Evolutionary conservation across 2,888 invertebrate species (phyloP).

Genomic region (Acrobasis suavella): DNA sequence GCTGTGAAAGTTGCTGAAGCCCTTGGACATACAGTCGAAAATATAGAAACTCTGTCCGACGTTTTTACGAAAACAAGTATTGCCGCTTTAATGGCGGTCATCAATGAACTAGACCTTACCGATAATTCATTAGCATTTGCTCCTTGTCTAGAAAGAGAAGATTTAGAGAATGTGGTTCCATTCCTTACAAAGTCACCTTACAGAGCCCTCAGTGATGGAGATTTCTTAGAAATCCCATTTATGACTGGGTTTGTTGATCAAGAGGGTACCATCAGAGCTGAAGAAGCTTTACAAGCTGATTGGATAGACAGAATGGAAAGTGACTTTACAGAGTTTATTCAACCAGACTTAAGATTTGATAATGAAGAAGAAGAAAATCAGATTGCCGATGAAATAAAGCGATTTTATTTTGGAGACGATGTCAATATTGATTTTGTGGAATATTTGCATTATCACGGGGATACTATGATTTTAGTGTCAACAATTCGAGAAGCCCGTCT

Average conservation of each 20-base stretch:
- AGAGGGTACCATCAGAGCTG: slow-evolving; percentile 66
- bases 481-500: slow-evolving; percentile 58
- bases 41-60: slow-evolving; percentile 52
- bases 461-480: slow-evolving; percentile 68
- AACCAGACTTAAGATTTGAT: slow-evolving; percentile 60
- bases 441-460: slow-evolving; percentile 63
- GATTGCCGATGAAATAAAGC: slow-evolving; percentile 47
- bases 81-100: slow-evolving; percentile 61
- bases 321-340: slow-evolving; percentile 60
- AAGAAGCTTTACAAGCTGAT: slow-evolving; percentile 50
- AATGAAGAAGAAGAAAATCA: slow-evolving; percentile 41
- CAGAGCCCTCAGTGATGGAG: slow-evolving; percentile 48
- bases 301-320: slow-evolving; percentile 65
- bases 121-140: slow-evolving; percentile 69
- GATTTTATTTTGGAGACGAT: slow-evolving; percentile 53
- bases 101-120: slow-evolving; percentile 64
- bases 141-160: slow-evolving; percentile 64
- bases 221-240: slow-evolving; percentile 59
- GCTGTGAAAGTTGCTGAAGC: slow-evolving; percentile 64
- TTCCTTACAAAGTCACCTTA: slow-evolving; percentile 61
- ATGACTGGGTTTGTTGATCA: slow-evolving; percentile 68
- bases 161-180: slow-evolving; percentile 45
- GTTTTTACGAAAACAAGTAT: slow-evolving; percentile 59
- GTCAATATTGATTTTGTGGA: slow-evolving; percentile 43
- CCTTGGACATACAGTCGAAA: slow-evolving; percentile 58